These are phyloP conservation scores for Drosophila mulleri DNA, from an alignment of 2,888 invertebrate species.

Conservation along the genomic window DNA sequence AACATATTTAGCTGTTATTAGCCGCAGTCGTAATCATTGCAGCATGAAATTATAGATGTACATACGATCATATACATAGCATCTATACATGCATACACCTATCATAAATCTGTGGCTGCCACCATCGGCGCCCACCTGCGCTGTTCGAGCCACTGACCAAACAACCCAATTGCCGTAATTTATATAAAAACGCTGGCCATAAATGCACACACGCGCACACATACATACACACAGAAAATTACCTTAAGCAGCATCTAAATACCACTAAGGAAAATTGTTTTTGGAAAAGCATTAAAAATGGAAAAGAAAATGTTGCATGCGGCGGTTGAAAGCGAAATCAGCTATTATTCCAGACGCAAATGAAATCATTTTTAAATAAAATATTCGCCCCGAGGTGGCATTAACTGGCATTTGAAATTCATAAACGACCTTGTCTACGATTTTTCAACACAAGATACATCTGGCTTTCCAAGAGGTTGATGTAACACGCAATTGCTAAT, in stretches of 20 bases:
- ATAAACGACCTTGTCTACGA: constrained; percentile 70
- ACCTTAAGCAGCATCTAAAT: constrained; percentile 48
- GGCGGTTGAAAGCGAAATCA: constrained; percentile 59
- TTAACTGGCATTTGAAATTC: constrained; percentile 55
- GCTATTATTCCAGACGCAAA: constrained; percentile 34
- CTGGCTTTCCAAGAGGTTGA: constrained; percentile 55
- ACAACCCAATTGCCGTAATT: constrained; percentile 78
- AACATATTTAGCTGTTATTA: constrained; percentile 33
- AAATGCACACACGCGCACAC: constrained; percentile 60
- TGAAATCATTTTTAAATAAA: constrained; percentile 39
- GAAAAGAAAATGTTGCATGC: constrained; percentile 70
- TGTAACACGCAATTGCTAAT: constrained; percentile 59
- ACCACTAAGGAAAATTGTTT: constrained; percentile 27
- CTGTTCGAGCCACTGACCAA: constrained; percentile 72
- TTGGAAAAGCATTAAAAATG: constrained; percentile 20
- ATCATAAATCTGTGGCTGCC: constrained; percentile 14
- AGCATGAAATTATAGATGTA: constrained; percentile 69
- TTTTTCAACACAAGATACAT: constrained; percentile 49
- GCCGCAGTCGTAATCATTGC: constrained; percentile 56
- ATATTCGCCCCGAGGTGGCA: constrained; percentile 22
- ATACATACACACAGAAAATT: constrained; percentile 56
- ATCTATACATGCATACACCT: constrained; percentile 11
- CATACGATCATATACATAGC: background rate
- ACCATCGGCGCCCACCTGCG: background rate
- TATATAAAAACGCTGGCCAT: constrained; percentile 77